A percentile compares a stretch with the other conserved stretches of the same genome.
Conservation (phyloP, 2,797 vertebrate species). For the Schizothorax lantsangensis region DNA sequence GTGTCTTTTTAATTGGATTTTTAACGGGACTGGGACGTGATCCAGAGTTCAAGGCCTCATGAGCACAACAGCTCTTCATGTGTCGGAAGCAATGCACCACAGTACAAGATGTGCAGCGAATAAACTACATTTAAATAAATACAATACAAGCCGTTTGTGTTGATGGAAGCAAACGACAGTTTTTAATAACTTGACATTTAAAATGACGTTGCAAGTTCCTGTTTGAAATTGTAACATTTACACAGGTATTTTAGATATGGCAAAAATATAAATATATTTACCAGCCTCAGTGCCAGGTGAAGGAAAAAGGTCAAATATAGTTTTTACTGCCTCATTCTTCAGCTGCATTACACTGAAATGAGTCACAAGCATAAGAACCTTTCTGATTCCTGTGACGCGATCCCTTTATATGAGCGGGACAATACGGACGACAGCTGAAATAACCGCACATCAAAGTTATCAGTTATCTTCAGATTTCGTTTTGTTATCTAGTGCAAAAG, state of each 20-base stretch:
- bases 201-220: neutral
- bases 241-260: neutral
- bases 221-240: constrained; percentile 8
- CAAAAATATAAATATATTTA: neutral
- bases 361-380: neutral
- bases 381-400: neutral
- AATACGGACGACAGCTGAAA: neutral
- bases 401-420: neutral
- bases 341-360: neutral
- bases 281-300: neutral
- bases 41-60: neutral
- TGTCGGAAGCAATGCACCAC: neutral
- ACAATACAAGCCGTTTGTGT: neutral
- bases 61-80: neutral
- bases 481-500: neutral
- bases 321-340: neutral
- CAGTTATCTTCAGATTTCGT: neutral
- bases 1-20: neutral
- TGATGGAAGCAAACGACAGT: neutral
- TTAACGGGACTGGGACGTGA: neutral
- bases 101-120: neutral
- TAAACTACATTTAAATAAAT: neutral
- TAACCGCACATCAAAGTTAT: neutral
- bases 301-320: neutral
- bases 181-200: neutral